A percentile compares a stretch with the other conserved stretches of the same genome.
phyloP scores from a whole-genome alignment of 2,797 vertebrate species.

The Paratrypauchen microcephalus region DNA sequence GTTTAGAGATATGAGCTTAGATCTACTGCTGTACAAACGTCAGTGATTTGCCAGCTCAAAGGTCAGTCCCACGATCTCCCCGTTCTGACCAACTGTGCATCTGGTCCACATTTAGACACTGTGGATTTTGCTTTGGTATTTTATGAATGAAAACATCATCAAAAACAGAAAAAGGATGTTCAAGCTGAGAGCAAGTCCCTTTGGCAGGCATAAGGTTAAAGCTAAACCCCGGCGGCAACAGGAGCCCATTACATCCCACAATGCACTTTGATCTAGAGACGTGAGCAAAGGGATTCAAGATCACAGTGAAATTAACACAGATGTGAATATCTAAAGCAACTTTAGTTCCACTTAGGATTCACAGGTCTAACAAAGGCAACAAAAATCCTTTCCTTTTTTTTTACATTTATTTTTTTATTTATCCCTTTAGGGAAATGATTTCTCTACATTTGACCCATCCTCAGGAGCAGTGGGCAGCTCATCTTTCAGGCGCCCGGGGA shows the following conservation, averaged over 20 bases:
- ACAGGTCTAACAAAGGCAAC: too few relatives aligned
- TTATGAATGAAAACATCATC: not conserved
- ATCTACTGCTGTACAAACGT: not conserved
- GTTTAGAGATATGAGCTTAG: too few relatives aligned
- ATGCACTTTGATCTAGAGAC: not conserved
- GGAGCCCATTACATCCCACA: not conserved
- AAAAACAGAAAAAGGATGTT: not conserved
- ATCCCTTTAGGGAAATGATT: too few relatives aligned
- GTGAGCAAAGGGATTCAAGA: too few relatives aligned
- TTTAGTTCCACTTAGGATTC: too few relatives aligned
- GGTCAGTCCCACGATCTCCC: constrained; percentile 4
- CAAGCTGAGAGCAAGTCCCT: constrained; percentile 9
- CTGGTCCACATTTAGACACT: not conserved
- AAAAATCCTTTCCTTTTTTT: too few relatives aligned
- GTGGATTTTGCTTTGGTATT: not conserved
- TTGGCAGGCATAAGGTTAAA: not conserved
- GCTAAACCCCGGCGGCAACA: not conserved
- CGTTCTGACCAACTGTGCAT: not conserved
- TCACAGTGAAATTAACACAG: too few relatives aligned
- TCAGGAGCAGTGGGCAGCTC: too few relatives aligned
- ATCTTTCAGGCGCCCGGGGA: too few relatives aligned
- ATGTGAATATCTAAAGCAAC: too few relatives aligned
- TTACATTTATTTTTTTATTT: too few relatives aligned
- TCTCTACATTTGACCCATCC: too few relatives aligned
- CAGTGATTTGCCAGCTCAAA: not conserved